Evolutionary conservation across 2,888 invertebrate genomes (phyloP).

Genomic region (Drosophila acutilabella): DNA sequence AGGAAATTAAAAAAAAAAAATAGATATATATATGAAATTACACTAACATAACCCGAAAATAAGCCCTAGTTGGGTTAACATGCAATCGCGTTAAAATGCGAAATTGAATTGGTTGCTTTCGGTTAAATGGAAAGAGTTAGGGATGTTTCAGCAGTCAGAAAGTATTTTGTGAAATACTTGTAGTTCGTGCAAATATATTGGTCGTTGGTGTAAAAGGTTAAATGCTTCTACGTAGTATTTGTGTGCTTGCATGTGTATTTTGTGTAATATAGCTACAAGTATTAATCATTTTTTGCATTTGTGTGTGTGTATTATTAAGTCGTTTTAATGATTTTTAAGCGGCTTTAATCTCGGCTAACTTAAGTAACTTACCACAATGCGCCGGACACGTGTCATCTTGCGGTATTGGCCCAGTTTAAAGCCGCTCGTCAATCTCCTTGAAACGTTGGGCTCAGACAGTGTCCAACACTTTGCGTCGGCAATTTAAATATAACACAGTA

Average conservation of each 20-base stretch:
- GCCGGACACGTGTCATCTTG: conserved; percentile 82
- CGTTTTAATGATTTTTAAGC: conserved; percentile 7
- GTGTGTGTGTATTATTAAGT: conserved; percentile 9
- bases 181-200: conserved; percentile 37
- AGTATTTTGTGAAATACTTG: conserved; percentile 31
- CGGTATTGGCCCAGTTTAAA: conserved; percentile 73
- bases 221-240: not conserved
- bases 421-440: conserved; percentile 33
- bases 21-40: conserved; percentile 64
- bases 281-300: conserved; percentile 1
- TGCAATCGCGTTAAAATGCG: conserved; percentile 72
- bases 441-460: not conserved
- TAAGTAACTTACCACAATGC: conserved; percentile 78
- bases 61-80: conserved; percentile 41
- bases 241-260: conserved; percentile 17
- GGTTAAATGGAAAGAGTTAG: not conserved
- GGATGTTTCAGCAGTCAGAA: not conserved
- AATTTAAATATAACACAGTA: conserved; percentile 23
- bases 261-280: not conserved
- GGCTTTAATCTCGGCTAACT: conserved; percentile 15
- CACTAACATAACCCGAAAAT: conserved; percentile 31
- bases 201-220: conserved; percentile 21
- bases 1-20: conserved; percentile 43
- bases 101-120: conserved; percentile 45
- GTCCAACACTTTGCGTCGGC: conserved; percentile 46